A percentile compares a stretch with the other conserved stretches of the same genome.
Conservation (phyloP, 2,113 vertebrate species). For the Sceloporus tristichus region DNA sequence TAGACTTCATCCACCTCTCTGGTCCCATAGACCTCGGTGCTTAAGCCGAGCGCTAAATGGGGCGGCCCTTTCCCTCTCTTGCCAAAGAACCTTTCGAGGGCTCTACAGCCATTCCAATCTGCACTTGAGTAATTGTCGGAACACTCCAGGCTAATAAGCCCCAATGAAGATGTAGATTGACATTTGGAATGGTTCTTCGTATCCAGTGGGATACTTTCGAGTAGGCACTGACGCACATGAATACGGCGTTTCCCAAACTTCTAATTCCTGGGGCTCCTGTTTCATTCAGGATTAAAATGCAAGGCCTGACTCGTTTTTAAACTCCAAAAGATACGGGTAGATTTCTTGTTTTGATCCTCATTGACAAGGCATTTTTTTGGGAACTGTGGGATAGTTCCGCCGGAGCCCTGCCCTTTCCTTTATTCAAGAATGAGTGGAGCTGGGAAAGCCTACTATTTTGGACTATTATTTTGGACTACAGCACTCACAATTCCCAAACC, state of each 20-base stretch:
- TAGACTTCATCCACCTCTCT: slow-evolving; percentile 6
- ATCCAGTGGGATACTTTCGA: neutral
- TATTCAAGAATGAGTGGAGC: too few relatives aligned
- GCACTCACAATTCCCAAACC: too few relatives aligned
- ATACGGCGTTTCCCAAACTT: neutral
- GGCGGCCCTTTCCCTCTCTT: neutral
- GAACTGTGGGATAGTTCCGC: neutral
- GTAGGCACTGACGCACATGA: too few relatives aligned
- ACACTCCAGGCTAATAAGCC: neutral
- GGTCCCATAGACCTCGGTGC: neutral
- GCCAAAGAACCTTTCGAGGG: neutral
- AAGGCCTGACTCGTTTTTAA: neutral
- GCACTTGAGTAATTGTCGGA: neutral
- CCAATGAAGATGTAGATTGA: neutral
- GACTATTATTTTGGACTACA: too few relatives aligned
- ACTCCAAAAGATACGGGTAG: neutral
- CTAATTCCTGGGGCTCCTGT: neutral
- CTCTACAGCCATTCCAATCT: neutral
- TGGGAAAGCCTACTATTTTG: too few relatives aligned
- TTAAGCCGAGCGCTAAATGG: neutral
- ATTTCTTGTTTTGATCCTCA: neutral
- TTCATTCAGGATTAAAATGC: neutral
- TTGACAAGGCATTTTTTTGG: neutral
- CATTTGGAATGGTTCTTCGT: neutral
- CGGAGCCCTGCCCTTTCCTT: too few relatives aligned